These are phyloP conservation scores for Abrostola triplasia DNA, from an alignment of 2,888 invertebrate species.

Conservation along the genomic window DNA sequence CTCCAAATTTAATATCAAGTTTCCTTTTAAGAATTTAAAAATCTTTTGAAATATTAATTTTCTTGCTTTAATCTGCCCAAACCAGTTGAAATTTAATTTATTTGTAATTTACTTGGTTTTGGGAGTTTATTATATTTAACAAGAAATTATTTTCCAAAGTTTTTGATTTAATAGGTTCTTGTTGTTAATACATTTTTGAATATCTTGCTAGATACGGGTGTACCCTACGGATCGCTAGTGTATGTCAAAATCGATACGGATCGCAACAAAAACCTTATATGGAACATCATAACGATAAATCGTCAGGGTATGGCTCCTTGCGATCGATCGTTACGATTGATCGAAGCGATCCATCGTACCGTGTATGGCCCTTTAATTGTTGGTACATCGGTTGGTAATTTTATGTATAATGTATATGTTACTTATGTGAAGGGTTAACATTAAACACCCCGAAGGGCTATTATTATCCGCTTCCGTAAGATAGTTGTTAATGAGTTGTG, in stretches of 20 bases:
- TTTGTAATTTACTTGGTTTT: slow-evolving; percentile 35
- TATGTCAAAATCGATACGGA: too few relatives aligned
- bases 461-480: slow-evolving; percentile 8
- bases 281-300: too few relatives aligned
- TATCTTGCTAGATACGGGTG: background rate
- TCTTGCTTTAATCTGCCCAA: slow-evolving; percentile 27
- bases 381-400: background rate
- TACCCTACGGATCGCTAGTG: slow-evolving; percentile 1
- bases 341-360: too few relatives aligned
- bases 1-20: slow-evolving; percentile 33
- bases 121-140: slow-evolving; percentile 26
- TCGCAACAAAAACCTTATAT: too few relatives aligned
- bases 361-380: background rate
- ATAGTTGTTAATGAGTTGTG: slow-evolving; percentile 24
- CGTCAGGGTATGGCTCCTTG: too few relatives aligned
- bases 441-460: slow-evolving; percentile 5
- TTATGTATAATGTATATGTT: background rate
- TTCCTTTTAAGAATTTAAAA: slow-evolving; percentile 35
- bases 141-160: slow-evolving; percentile 14
- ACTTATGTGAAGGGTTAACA: slow-evolving; percentile 18
- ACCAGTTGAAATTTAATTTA: slow-evolving; percentile 42
- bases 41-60: slow-evolving; percentile 32
- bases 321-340: too few relatives aligned
- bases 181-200: background rate
- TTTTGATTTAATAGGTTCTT: slow-evolving; percentile 28